Evolutionary conservation across 2,797 vertebrate species (phyloP).

Genomic region (Streptopelia turtur): DNA sequence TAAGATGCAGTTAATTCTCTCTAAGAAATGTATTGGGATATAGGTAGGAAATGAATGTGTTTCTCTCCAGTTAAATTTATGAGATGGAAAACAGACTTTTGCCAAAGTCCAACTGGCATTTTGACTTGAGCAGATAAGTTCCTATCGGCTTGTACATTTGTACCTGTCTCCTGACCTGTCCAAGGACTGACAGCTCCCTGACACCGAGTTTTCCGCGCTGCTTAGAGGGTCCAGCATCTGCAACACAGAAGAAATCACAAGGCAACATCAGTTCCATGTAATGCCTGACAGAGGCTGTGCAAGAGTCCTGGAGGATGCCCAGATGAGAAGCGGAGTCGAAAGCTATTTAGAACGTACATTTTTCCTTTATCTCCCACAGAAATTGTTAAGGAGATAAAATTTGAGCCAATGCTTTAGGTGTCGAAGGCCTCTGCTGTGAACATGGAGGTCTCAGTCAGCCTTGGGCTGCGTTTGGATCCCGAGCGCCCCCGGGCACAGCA

Average conservation of each 20-base stretch:
- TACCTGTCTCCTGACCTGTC: slow-evolving; percentile 95
- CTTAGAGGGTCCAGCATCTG: slow-evolving; percentile 95
- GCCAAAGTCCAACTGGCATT: background rate
- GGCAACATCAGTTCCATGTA: background rate
- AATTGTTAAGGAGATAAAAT: background rate
- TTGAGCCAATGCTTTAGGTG: background rate
- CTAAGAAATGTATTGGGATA: background rate
- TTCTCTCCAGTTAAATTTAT: background rate
- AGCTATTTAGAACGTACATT: background rate
- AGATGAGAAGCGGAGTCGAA: background rate
- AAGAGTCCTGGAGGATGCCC: background rate
- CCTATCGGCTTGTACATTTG: slow-evolving; percentile 49
- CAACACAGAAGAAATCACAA: slow-evolving; percentile 37
- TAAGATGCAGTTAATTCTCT: background rate
- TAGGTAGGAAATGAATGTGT: background rate
- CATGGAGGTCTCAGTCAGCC: background rate
- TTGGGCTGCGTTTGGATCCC: background rate
- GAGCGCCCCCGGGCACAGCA: background rate
- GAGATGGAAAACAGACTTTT: background rate
- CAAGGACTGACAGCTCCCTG: slow-evolving; percentile 96
- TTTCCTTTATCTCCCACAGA: background rate
- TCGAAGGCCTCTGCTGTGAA: background rate
- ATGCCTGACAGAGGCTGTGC: background rate
- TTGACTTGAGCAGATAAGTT: background rate
- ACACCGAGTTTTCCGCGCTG: slow-evolving; percentile 95